phyloP scores from a whole-genome alignment of 2,888 invertebrate species.

The Perizoma affinitatum region DNA sequence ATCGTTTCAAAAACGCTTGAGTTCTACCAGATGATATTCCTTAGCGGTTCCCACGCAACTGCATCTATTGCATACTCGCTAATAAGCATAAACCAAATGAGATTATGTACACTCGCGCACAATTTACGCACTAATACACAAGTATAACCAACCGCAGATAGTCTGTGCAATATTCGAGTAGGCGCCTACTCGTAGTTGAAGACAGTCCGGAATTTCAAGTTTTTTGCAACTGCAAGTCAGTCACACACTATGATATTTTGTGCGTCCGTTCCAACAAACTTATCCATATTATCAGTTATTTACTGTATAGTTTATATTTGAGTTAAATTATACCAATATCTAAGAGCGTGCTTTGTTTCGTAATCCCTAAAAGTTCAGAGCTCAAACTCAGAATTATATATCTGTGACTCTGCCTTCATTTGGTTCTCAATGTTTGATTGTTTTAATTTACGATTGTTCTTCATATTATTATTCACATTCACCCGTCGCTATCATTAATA shows the following conservation, averaged over 20 bases:
- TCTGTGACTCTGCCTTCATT: conserved; percentile 8
- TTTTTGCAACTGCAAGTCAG: conserved; percentile 30
- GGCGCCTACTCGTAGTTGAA: conserved; percentile 9
- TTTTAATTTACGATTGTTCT: conserved; percentile 18
- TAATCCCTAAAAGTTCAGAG: no score
- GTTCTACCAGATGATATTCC: conserved; percentile 53
- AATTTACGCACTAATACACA: conserved; percentile 74
- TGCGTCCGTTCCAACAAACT: conserved; percentile 27
- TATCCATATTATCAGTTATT: neutral
- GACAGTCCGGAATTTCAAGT: conserved; percentile 33
- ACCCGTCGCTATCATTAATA: conserved; percentile 34
- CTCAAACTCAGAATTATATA: neutral
- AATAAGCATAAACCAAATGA: conserved; percentile 71
- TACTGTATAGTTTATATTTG: neutral
- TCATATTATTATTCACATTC: conserved; percentile 8
- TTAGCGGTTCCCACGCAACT: conserved; percentile 69
- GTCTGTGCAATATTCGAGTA: conserved; percentile 47
- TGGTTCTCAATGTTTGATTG: conserved; percentile 10
- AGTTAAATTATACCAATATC: neutral
- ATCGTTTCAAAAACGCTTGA: conserved; percentile 45
- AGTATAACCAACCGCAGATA: conserved; percentile 65
- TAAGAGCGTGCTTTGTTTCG: neutral
- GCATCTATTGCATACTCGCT: conserved; percentile 59
- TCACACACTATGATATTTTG: conserved; percentile 24
- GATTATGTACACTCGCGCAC: conserved; percentile 64